These are phyloP conservation scores for Pantala flavescens DNA, from an alignment of 1,140 invertebrate genomes.

Conservation along the genomic window DNA sequence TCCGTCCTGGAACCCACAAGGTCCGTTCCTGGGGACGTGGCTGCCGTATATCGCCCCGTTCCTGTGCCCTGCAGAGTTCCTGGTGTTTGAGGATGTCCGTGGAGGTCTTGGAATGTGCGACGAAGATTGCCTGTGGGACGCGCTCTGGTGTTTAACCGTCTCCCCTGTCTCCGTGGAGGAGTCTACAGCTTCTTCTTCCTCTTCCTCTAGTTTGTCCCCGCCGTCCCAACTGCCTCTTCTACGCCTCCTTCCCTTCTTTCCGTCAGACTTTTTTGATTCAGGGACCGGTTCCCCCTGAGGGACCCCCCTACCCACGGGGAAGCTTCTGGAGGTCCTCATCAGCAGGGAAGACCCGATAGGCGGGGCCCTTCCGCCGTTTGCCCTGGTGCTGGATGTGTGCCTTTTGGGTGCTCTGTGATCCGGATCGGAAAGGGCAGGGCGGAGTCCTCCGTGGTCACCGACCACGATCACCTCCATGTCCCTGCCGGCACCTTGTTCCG, in stretches of 20 bases:
- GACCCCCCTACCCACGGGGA: conserved; percentile 29
- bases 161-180: conserved; percentile 23
- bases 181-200: conserved; percentile 27
- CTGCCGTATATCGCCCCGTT: neutral
- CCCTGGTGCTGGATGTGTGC: neutral
- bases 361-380: neutral
- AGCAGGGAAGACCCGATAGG: conserved; percentile 28
- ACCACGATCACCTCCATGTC: conserved; percentile 26
- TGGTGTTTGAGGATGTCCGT: neutral
- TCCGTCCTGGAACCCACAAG: neutral
- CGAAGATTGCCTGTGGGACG: conserved; percentile 13
- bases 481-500: conserved; percentile 24
- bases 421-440: conserved; percentile 23
- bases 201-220: conserved; percentile 29
- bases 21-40: conserved; percentile 5
- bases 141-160: conserved; percentile 28
- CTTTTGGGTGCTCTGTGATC: neutral
- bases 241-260: neutral
- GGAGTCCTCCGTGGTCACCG: conserved; percentile 15
- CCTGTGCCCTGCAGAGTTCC: neutral
- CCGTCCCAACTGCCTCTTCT: conserved; percentile 16
- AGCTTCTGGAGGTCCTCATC: conserved; percentile 43
- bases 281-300: conserved; percentile 27
- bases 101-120: neutral
- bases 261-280: neutral